Conservation (phyloP, 2,888 invertebrate genomes). For the Dendrolimus houi region DNA sequence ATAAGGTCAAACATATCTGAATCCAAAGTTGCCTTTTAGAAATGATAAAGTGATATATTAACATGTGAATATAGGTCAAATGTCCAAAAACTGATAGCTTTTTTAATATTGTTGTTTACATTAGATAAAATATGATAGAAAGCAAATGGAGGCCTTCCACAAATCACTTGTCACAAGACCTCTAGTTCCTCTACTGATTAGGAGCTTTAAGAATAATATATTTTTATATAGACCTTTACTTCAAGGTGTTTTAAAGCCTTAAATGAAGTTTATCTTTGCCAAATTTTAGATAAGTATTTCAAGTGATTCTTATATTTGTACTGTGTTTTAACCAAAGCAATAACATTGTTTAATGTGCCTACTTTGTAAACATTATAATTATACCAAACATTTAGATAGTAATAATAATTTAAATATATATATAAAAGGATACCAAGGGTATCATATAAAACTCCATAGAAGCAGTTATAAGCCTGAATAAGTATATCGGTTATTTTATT, state of each 20-base stretch:
- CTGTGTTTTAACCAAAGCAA: constrained; percentile 74
- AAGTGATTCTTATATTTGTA: constrained; percentile 57
- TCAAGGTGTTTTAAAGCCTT: constrained; percentile 42
- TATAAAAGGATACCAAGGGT: constrained; percentile 10
- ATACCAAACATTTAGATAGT: constrained; percentile 60
- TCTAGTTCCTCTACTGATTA: constrained; percentile 50
- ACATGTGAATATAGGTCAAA: constrained; percentile 57
- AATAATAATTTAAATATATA: constrained; percentile 23
- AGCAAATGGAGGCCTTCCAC: constrained; percentile 44
- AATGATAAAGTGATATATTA: constrained; percentile 67
- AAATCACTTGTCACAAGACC: constrained; percentile 35
- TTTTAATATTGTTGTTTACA: constrained; percentile 45
- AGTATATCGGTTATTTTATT: background rate
- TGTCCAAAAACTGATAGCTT: constrained; percentile 58
- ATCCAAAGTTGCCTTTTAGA: constrained; percentile 74
- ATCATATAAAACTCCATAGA: background rate
- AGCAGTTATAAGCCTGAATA: background rate
- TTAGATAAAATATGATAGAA: constrained; percentile 42
- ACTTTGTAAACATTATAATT: constrained; percentile 45
- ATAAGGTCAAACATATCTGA: constrained; percentile 68
- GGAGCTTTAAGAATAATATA: constrained; percentile 55
- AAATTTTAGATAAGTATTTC: constrained; percentile 66
- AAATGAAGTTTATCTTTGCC: constrained; percentile 56
- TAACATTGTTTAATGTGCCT: constrained; percentile 66
- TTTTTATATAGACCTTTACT: constrained; percentile 52